Conservation (phyloP, 2,113 vertebrate genomes). For the Mustela nigripes region DNA sequence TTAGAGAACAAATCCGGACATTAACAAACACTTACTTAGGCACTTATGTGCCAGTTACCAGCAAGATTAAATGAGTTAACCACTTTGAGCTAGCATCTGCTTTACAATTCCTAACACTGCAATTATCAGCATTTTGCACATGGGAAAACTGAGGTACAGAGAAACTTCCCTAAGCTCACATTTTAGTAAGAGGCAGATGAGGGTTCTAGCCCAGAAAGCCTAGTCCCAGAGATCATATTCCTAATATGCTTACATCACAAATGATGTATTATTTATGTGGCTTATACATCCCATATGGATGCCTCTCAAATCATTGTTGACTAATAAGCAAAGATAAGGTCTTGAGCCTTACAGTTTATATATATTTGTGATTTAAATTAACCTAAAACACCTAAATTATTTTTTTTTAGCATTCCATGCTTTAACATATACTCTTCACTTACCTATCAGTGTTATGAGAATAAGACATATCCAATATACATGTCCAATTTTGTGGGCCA, state of each 20-base stretch:
- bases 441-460: not conserved
- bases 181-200: not conserved
- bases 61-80: not conserved
- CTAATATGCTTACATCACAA: not conserved
- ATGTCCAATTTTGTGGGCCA: not conserved
- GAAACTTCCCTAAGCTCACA: not conserved
- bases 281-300: not conserved
- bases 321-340: not conserved
- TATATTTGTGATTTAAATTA: conserved; percentile 30
- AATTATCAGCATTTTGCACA: not conserved
- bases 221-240: not conserved
- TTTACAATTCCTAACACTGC: not conserved
- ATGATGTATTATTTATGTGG: not conserved
- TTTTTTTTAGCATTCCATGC: not conserved
- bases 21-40: not conserved
- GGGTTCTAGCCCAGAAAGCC: not conserved
- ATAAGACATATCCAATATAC: not conserved
- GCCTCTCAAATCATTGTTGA: not conserved
- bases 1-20: not conserved
- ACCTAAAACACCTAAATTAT: not conserved
- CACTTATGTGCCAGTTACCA: not conserved
- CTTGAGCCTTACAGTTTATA: not conserved
- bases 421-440: not conserved
- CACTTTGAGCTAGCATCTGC: not conserved
- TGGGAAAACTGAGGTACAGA: not conserved